phyloP scores from a whole-genome alignment of 1,140 invertebrate genomes.

The Drosophila tsacasi region DNA sequence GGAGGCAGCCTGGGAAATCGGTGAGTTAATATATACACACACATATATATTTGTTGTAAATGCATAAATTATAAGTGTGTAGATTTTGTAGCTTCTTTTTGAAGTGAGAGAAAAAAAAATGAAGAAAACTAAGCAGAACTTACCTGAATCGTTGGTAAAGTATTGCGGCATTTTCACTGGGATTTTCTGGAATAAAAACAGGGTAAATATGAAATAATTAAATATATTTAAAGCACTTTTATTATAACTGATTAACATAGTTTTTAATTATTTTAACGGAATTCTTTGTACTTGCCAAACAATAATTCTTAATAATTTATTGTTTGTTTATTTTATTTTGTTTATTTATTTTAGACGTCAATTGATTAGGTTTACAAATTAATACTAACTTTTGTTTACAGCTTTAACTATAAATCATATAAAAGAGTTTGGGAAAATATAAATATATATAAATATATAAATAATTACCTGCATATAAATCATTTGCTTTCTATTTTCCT shows the following conservation, averaged over 20 bases:
- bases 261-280: no score
- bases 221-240: not conserved
- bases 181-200: conserved; percentile 3
- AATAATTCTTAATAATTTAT: no score
- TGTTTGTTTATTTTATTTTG: no score
- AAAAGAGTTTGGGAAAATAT: no score
- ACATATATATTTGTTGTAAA: conserved; percentile 4
- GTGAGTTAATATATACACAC: not conserved
- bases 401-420: not conserved
- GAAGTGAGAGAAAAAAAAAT: not conserved
- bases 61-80: conserved; percentile 39
- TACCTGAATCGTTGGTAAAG: conserved; percentile 10
- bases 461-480: not conserved
- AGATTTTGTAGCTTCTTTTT: conserved; percentile 22
- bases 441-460: no score
- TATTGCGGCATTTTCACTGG: conserved; percentile 1
- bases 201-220: not conserved
- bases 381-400: not conserved
- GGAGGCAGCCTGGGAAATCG: conserved; percentile 3
- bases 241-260: no score
- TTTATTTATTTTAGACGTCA: no score
- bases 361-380: not conserved
- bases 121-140: conserved; percentile 9
- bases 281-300: no score
- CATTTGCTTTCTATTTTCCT: not conserved